These are phyloP conservation scores for Corythornis vintsioides DNA, from an alignment of 2,113 vertebrate species.

Conservation along the genomic window DNA sequence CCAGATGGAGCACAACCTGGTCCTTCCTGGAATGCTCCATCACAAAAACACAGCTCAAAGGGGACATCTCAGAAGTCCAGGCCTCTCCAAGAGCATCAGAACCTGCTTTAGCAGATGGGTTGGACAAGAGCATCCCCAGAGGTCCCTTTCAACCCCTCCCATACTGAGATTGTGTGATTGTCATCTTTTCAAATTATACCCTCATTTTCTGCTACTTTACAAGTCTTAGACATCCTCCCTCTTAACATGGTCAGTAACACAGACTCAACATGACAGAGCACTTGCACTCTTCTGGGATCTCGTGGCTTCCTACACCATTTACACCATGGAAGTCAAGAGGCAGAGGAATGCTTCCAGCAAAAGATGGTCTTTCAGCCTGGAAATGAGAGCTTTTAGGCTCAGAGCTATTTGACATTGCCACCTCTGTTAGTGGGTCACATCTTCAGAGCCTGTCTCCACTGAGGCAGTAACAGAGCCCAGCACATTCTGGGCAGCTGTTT, in stretches of 20 bases:
- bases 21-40: background rate
- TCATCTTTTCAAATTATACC: background rate
- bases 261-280: background rate
- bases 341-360: background rate
- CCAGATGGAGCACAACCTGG: background rate
- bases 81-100: background rate
- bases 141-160: background rate
- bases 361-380: background rate
- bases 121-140: background rate
- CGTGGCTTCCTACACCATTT: background rate
- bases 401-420: background rate
- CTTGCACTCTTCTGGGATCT: background rate
- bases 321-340: background rate
- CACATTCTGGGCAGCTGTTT: background rate
- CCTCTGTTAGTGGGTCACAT: background rate
- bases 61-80: background rate
- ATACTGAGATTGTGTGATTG: background rate
- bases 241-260: background rate
- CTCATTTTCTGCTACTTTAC: background rate
- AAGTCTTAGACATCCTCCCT: background rate
- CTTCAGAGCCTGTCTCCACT: background rate
- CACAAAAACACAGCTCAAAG: background rate
- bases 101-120: background rate
- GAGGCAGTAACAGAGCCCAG: background rate
- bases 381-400: background rate